Evolutionary conservation across 2,113 vertebrate genomes (phyloP), one percentile per base, ranked within the genome.

Genomic region (Archocentrus centrarchus): DNA sequence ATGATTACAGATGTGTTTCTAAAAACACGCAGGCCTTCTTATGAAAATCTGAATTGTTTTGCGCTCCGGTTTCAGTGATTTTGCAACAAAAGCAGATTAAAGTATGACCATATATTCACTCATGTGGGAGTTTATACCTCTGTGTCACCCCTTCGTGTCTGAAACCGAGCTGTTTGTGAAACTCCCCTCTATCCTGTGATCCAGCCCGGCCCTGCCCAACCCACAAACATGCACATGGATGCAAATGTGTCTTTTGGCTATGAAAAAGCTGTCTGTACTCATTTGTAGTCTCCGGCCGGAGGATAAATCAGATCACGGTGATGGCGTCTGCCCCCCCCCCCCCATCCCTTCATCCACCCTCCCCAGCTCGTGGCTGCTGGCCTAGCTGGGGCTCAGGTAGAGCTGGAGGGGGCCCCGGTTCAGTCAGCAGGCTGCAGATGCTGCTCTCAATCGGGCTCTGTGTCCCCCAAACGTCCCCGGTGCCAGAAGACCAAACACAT

Each of bases 201-300:
- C 47, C 27, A 14, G 44, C 44, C 44, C 11, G 27, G 5, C 24
- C 37, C 66, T 32, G 75, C 27, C 82, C 47, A 13, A 77, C 5
- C 18, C 81, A 83, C 68, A 80, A 8, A 82, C 79, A 85, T 13
- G 85, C 59, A 79, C 90, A 80, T 15, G 70, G 89, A 93, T 90
- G 93, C 90, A 92, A 91, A 94, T 91, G 91, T 93, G 90, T 90
- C 93, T 91, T 41, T 62, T 91, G 92, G 93, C 93, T 85, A 91
- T 93, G 88, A 91, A 89, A 88, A 91, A 91, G 86, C 92, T 93
- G 91, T 93, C 93, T 93, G 93, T 84, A 91, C 91, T 93, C 92
- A 93, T 95, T 94, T 95, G 93, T 91, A 86, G 85, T 81, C 35
- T 86, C 59, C 44, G 44, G 92, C 94, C 93, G 15, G 77, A 66